Conservation (phyloP, 2,888 invertebrate genomes). For the Nephrocerus scutellatus region DNA sequence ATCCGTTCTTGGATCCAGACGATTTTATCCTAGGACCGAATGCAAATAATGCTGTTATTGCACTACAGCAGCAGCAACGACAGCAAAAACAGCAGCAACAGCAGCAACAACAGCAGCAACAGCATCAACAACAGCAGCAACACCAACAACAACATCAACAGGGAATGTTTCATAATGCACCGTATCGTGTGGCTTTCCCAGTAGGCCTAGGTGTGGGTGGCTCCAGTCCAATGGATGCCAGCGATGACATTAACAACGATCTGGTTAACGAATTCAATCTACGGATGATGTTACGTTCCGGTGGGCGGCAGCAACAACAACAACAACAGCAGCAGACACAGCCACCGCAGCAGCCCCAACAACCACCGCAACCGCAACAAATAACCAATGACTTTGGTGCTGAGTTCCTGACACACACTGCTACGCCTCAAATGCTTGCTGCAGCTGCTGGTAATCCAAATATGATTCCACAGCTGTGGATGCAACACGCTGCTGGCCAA, state of each 20-base stretch:
- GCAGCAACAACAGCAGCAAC: conserved; percentile 14
- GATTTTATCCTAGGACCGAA: conserved; percentile 28
- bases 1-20: conserved; percentile 28
- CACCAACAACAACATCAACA: conserved; percentile 7
- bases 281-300: conserved; percentile 33
- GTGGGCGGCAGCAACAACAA: conserved; percentile 12
- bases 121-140: conserved; percentile 6
- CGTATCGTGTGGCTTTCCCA: conserved; percentile 12
- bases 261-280: conserved; percentile 37
- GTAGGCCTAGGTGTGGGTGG: conserved; percentile 10
- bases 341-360: conserved; percentile 13
- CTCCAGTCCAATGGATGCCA: no score
- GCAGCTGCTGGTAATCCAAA: conserved; percentile 16
- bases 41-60: no score
- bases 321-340: conserved; percentile 13
- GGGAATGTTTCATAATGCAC: conserved; percentile 13
- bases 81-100: conserved; percentile 21
- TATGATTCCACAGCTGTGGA: conserved; percentile 35
- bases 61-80: conserved; percentile 27
- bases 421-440: conserved; percentile 27
- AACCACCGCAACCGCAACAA: no score
- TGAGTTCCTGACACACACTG: conserved; percentile 21
- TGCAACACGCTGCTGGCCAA: conserved; percentile 22
- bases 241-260: conserved; percentile 27
- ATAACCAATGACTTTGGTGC: conserved; percentile 28